phyloP scores from a whole-genome alignment of 2,888 invertebrate genomes.

The Hirtodrosophila duncani region DNA sequence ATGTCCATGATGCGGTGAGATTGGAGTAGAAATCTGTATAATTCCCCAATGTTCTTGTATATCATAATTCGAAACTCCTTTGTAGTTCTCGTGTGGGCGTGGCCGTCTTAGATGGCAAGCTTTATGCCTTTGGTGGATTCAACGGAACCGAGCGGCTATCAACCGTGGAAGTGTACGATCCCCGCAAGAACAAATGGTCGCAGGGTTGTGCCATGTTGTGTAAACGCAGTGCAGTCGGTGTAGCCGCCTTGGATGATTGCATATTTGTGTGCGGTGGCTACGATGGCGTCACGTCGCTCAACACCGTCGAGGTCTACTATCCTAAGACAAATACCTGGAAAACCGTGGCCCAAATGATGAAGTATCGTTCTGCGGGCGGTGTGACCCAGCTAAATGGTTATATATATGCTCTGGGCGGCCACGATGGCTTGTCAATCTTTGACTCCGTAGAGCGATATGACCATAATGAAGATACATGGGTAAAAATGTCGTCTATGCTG shows the following conservation, averaged over 20 bases:
- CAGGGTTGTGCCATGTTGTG: conserved; percentile 89
- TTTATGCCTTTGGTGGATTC: conserved; percentile 91
- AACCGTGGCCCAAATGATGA: conserved; percentile 80
- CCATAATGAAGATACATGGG: conserved; percentile 86
- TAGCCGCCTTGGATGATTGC: conserved; percentile 87
- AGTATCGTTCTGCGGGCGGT: conserved; percentile 83
- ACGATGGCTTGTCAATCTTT: conserved; percentile 92
- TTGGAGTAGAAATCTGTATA: not conserved
- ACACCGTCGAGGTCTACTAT: conserved; percentile 88
- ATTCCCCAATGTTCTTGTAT: not conserved
- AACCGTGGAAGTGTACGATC: conserved; percentile 91
- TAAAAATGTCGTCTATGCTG: conserved; percentile 87
- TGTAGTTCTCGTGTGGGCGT: conserved; percentile 88
- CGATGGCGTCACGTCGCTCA: conserved; percentile 89
- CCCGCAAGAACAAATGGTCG: conserved; percentile 85
- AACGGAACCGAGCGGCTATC: conserved; percentile 89
- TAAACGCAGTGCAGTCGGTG: conserved; percentile 88
- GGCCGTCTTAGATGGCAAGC: conserved; percentile 87
- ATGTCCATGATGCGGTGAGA: conserved; percentile 86
- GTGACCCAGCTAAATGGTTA: conserved; percentile 84
- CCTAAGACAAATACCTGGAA: conserved; percentile 87
- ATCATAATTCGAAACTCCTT: not conserved
- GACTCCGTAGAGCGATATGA: conserved; percentile 91
- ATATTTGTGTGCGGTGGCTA: conserved; percentile 92
- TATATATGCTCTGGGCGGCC: conserved; percentile 91